Conservation (phyloP, 2,113 vertebrate genomes). For the Solenodon paradoxus region DNA sequence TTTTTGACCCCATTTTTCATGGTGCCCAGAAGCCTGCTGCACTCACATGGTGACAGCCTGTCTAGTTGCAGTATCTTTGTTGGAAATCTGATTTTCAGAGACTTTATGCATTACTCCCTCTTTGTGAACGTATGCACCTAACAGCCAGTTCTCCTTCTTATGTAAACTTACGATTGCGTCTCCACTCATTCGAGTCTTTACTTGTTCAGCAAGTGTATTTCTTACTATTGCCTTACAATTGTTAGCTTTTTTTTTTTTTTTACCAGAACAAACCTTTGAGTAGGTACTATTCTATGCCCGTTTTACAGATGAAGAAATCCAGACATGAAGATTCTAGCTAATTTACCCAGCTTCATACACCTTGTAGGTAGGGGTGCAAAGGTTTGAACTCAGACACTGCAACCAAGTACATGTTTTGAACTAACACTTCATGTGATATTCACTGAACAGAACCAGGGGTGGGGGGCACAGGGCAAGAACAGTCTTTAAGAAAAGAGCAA, state of each 20-base stretch:
- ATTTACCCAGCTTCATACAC: background rate
- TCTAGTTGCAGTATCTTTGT: background rate
- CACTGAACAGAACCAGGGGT: background rate
- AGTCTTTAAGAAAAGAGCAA: background rate
- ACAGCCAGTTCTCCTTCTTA: background rate
- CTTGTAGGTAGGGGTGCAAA: background rate
- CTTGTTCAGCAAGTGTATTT: background rate
- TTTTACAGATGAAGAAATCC: background rate
- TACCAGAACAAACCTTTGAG: background rate
- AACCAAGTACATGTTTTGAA: background rate
- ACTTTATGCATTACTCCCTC: too few species aligned
- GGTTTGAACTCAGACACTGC: background rate
- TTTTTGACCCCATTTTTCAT: background rate
- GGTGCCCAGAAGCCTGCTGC: accelerated
- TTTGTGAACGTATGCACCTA: background rate
- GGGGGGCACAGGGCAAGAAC: too few species aligned
- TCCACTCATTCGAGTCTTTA: background rate
- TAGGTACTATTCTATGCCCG: background rate
- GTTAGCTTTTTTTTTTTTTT: background rate
- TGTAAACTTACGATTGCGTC: background rate
- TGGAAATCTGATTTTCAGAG: background rate
- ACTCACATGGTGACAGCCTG: too few species aligned
- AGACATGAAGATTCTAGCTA: background rate
- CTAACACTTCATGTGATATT: background rate
- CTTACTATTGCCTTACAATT: background rate